These are phyloP conservation scores for Leucophenga montana DNA, from an alignment of 2,888 invertebrate species.

Conservation along the genomic window DNA sequence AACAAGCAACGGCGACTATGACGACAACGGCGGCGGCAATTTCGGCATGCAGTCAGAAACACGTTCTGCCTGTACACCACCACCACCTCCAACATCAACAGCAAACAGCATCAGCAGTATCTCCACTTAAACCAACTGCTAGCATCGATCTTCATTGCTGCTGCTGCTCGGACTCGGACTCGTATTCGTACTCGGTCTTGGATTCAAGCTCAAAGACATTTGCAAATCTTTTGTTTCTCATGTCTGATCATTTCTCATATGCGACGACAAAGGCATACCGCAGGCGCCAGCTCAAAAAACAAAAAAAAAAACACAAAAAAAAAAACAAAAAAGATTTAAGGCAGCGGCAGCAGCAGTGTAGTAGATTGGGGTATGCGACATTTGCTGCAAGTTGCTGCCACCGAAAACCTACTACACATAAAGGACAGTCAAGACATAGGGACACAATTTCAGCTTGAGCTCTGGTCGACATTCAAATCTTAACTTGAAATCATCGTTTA, in stretches of 20 bases:
- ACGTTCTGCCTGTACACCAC: background rate
- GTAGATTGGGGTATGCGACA: background rate
- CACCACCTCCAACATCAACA: background rate
- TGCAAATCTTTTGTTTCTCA: slow-evolving; percentile 70
- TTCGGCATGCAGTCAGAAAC: background rate
- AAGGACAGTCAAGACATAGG: slow-evolving; percentile 12
- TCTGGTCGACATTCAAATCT: slow-evolving; percentile 68
- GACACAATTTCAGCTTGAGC: background rate
- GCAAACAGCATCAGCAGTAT: background rate
- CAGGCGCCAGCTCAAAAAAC: slow-evolving; percentile 68
- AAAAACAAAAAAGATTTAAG: slow-evolving; percentile 22
- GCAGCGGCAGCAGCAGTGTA: slow-evolving; percentile 6
- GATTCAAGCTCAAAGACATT: slow-evolving; percentile 64
- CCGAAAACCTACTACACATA: background rate
- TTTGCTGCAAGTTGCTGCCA: background rate
- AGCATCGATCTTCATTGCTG: background rate
- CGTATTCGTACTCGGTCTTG: slow-evolving; percentile 23
- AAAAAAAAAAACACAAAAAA: slow-evolving; percentile 35
- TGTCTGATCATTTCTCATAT: slow-evolving; percentile 71
- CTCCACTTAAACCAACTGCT: too few species aligned
- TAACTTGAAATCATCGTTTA: slow-evolving; percentile 68
- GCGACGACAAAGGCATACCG: slow-evolving; percentile 70
- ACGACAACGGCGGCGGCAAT: slow-evolving; percentile 7
- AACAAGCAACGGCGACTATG: background rate
- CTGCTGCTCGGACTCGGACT: background rate